Evolutionary conservation across 2,888 invertebrate genomes (phyloP).

Genomic region (Elgonia sp.): DNA sequence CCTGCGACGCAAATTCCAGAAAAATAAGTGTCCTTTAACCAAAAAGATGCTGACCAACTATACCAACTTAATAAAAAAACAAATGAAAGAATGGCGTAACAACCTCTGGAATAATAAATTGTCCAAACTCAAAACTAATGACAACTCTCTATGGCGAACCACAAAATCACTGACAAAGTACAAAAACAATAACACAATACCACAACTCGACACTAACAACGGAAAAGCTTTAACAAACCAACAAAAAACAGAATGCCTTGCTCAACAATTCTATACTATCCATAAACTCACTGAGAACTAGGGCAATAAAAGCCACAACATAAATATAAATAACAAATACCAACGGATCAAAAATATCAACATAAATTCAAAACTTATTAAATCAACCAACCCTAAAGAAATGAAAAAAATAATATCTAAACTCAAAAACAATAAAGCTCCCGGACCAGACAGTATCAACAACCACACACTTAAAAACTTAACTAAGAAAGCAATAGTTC

Average conservation of each 20-base stretch:
- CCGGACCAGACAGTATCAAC: not conserved
- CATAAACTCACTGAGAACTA: slow-evolving; percentile 33
- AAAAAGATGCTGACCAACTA: too few species aligned
- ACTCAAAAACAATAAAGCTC: slow-evolving; percentile 41
- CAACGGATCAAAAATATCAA: not conserved
- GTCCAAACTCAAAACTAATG: too few species aligned
- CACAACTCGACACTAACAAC: too few species aligned
- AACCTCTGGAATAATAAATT: too few species aligned
- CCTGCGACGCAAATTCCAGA: too few species aligned
- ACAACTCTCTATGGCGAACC: too few species aligned
- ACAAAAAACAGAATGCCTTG: slow-evolving; percentile 2
- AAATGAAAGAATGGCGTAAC: too few species aligned
- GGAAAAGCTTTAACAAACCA: not conserved
- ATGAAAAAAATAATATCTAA: slow-evolving; percentile 27
- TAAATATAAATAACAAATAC: not conserved
- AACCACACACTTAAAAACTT: slow-evolving; percentile 3
- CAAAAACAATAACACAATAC: too few species aligned
- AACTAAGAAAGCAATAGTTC: not conserved
- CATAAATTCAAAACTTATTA: not conserved
- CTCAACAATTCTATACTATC: slow-evolving; percentile 10
- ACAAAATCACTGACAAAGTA: too few species aligned
- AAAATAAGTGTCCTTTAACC: too few species aligned
- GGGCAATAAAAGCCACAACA: not conserved
- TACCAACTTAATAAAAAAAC: too few species aligned
- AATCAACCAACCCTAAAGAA: slow-evolving; percentile 9